Percentiles rank a stretch among this genome's conserved stretches.
phyloP scores from a whole-genome alignment of 2,113 vertebrate genomes.

The Eurypyga helias region DNA sequence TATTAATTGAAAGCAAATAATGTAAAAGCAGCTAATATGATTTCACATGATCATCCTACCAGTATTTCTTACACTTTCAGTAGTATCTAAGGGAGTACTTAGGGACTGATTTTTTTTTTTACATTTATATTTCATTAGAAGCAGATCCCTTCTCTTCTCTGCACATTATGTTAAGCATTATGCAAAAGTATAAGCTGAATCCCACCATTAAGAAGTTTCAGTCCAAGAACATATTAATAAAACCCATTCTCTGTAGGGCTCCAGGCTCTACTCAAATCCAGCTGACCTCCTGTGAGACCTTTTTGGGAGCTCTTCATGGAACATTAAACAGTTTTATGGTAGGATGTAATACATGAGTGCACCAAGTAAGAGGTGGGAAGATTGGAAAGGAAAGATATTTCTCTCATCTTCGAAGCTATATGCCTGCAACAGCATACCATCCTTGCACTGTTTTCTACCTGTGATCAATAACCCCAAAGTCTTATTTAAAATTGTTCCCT shows the following conservation, averaged over 20 bases:
- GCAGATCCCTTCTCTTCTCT: neutral
- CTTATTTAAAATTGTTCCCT: neutral
- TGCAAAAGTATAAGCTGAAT: neutral
- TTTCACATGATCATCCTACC: neutral
- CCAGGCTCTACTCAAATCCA: neutral
- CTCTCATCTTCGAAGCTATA: neutral
- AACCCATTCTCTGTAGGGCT: neutral
- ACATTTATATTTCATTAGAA: neutral
- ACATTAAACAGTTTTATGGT: neutral
- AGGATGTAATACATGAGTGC: neutral
- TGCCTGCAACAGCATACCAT: neutral
- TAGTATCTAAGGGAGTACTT: neutral
- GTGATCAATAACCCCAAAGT: neutral
- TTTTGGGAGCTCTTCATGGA: neutral
- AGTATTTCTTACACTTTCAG: neutral
- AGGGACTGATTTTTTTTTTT: neutral
- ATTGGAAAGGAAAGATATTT: neutral
- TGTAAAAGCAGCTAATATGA: fast-evolving
- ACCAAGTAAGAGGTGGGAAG: neutral
- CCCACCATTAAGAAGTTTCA: neutral
- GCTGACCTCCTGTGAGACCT: neutral
- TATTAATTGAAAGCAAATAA: neutral
- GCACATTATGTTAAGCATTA: neutral
- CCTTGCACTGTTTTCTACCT: neutral
- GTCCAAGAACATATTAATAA: neutral